A percentile compares a stretch with the other conserved stretches of the same genome.
phyloP scores from a whole-genome alignment of 37 sponge, comb jelly and placozoan genomes.

The Spongilla lacustris region DNA sequence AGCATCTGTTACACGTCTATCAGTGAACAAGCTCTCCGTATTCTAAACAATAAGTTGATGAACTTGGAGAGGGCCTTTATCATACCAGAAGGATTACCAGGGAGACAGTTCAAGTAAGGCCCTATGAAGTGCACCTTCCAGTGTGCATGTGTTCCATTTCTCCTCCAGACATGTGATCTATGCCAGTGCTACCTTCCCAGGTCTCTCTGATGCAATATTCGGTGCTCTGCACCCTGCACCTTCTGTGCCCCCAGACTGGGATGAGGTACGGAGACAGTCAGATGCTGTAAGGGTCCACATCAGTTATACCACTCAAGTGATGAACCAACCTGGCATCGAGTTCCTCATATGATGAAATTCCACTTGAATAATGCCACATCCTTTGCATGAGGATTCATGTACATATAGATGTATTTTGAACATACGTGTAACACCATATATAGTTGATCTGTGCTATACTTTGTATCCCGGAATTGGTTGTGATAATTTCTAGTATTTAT shows the following conservation, averaged over 20 bases:
- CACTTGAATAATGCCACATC: no score
- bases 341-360: not conserved
- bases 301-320: slow-evolving; percentile 63
- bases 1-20: no score
- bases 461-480: no score
- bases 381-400: no score
- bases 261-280: slow-evolving; percentile 55
- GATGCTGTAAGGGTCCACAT: slow-evolving; percentile 65
- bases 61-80: slow-evolving; percentile 90
- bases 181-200: slow-evolving; percentile 83
- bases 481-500: no score
- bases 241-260: slow-evolving; percentile 47
- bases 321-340: slow-evolving; percentile 45
- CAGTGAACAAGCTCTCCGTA: slow-evolving; percentile 28
- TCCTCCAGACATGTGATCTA: slow-evolving; percentile 86
- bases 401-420: no score
- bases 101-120: slow-evolving; percentile 70
- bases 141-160: no score
- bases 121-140: no score
- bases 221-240: slow-evolving; percentile 14
- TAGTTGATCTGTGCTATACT: no score
- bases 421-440: no score
- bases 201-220: slow-evolving; percentile 80
- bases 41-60: slow-evolving; percentile 85
- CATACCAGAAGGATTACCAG: slow-evolving; percentile 83